Conservation (phyloP, 2,797 vertebrate species). For the Crocodylus rhombifer region DNA sequence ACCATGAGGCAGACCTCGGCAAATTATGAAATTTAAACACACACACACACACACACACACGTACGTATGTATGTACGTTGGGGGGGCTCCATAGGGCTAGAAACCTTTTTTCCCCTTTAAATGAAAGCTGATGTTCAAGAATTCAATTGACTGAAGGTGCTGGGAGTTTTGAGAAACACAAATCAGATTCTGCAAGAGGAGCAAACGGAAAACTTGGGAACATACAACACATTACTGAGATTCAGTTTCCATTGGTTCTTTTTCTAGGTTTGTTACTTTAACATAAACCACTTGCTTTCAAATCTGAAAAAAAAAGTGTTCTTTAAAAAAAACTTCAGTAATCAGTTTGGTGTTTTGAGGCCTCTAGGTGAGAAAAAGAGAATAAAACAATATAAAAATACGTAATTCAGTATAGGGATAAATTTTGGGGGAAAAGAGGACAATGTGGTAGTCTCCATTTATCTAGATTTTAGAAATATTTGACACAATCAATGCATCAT, state of each 20-base stretch:
- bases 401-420: not conserved
- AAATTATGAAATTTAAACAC: no score
- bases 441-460: not conserved
- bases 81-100: not conserved
- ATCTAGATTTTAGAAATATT: not conserved
- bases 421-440: fast-evolving
- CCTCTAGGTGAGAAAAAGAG: not conserved
- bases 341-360: not conserved
- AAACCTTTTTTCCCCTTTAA: not conserved
- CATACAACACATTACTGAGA: not conserved
- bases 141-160: not conserved
- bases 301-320: not conserved
- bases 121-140: not conserved
- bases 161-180: not conserved
- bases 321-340: not conserved
- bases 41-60: no score
- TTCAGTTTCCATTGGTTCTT: not conserved
- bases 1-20: not conserved
- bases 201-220: not conserved
- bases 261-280: fast-evolving
- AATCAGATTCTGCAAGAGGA: not conserved
- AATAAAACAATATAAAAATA: not conserved
- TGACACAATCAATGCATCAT: not conserved
- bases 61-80: no score
- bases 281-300: not conserved